Conservation (phyloP, 1,140 invertebrate species). For the Drosophila nigrodunni region DNA sequence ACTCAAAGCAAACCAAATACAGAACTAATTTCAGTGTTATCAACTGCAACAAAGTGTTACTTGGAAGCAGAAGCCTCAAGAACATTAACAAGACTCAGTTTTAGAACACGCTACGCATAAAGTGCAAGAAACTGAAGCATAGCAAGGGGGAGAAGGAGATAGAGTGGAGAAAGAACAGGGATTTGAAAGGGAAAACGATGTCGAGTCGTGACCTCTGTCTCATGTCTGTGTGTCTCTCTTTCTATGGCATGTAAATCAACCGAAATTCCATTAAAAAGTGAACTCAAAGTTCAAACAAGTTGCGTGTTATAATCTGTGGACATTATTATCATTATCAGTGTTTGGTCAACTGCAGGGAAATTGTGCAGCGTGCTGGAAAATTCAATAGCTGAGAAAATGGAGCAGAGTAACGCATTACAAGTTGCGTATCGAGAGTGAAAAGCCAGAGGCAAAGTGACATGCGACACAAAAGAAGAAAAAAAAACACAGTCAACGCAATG, state of each 20-base stretch:
- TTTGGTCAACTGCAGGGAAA: slow-evolving; percentile 55
- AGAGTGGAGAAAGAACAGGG: slow-evolving; percentile 6
- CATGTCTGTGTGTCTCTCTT: too few species aligned
- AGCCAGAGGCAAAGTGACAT: slow-evolving; percentile 53
- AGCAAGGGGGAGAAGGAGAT: neutral
- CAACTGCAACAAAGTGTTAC: slow-evolving; percentile 3
- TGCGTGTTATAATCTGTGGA: slow-evolving; percentile 75
- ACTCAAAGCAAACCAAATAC: neutral
- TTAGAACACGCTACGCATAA: slow-evolving; percentile 30
- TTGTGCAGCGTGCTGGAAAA: slow-evolving; percentile 43
- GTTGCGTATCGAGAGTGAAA: slow-evolving; percentile 80
- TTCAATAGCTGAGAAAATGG: slow-evolving; percentile 26
- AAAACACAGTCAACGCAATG: slow-evolving; percentile 41
- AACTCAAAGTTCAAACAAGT: slow-evolving; percentile 76
- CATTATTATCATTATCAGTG: slow-evolving; percentile 66
- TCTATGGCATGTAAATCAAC: slow-evolving; percentile 69
- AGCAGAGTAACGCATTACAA: slow-evolving; percentile 25
- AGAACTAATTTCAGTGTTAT: slow-evolving; percentile 1
- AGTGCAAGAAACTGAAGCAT: neutral
- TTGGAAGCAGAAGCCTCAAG: slow-evolving; percentile 15
- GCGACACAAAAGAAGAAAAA: slow-evolving; percentile 21
- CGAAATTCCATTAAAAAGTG: slow-evolving; percentile 81
- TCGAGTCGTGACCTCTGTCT: slow-evolving; percentile 64
- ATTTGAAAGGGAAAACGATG: slow-evolving; percentile 61
- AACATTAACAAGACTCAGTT: slow-evolving; percentile 1